Evolutionary conservation across 1,140 invertebrate species (phyloP).

Genomic region (Gonatopus flavifemur): DNA sequence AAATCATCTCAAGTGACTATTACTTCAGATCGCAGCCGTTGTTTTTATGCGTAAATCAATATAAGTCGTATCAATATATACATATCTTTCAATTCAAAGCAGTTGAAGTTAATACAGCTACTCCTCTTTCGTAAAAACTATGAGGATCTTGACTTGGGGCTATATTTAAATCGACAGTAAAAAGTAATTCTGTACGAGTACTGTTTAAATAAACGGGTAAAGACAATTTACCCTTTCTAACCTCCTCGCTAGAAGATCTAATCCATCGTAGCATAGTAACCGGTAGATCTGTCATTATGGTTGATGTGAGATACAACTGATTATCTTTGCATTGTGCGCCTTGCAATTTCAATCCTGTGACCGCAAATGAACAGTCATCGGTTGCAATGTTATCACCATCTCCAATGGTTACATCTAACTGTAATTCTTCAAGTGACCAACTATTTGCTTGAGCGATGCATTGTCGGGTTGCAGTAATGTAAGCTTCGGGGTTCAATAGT

Average conservation of each 20-base stretch:
- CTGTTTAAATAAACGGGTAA: slow-evolving; percentile 97
- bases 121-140: slow-evolving; percentile 96
- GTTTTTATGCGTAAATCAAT: no score
- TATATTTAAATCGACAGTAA: slow-evolving; percentile 92
- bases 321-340: slow-evolving; percentile 92
- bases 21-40: no score
- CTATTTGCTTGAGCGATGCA: slow-evolving; percentile 93
- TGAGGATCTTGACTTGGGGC: slow-evolving; percentile 84
- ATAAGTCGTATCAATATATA: no score
- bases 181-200: slow-evolving; percentile 90
- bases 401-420: slow-evolving; percentile 77
- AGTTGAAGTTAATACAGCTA: slow-evolving; percentile 91
- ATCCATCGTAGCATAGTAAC: slow-evolving; percentile 87
- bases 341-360: slow-evolving; percentile 88
- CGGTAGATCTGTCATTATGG: slow-evolving; percentile 92
- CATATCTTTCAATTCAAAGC: slow-evolving; percentile 76
- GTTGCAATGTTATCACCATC: slow-evolving; percentile 63
- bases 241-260: slow-evolving; percentile 64
- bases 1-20: no score
- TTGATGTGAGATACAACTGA: slow-evolving; percentile 86
- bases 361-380: slow-evolving; percentile 80
- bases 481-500: slow-evolving; percentile 96
- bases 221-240: slow-evolving; percentile 70
- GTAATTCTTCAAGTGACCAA: slow-evolving; percentile 93
- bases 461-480: slow-evolving; percentile 97